Evolutionary conservation across 2,113 vertebrate genomes (phyloP).

Genomic region (Hippoglossus stenolepis): DNA sequence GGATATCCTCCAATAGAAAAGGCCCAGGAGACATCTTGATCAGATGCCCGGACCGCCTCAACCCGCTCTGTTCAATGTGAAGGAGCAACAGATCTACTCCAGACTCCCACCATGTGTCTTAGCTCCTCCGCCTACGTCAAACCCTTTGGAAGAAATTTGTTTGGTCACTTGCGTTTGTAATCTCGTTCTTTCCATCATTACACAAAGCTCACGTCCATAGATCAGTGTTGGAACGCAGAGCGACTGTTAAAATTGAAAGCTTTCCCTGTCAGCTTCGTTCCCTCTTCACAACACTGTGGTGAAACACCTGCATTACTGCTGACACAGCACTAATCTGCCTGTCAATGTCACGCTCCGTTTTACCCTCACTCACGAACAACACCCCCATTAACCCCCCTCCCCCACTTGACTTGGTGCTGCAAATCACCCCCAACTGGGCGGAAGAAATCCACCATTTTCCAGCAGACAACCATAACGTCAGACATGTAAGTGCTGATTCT

Average conservation of each 20-base stretch:
- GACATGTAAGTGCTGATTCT: background rate
- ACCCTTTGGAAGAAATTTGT: background rate
- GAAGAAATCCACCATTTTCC: background rate
- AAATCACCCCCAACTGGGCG: background rate
- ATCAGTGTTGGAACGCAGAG: background rate
- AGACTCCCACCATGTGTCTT: background rate
- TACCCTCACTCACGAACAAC: background rate
- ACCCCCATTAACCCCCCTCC: background rate
- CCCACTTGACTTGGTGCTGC: too few relatives aligned
- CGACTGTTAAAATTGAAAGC: background rate
- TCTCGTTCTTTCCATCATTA: background rate
- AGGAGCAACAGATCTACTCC: background rate
- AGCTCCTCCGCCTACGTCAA: background rate
- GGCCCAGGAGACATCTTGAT: background rate
- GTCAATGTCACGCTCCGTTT: background rate
- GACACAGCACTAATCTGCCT: slow-evolving; percentile 4
- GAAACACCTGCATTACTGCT: background rate
- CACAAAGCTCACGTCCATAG: background rate
- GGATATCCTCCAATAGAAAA: background rate
- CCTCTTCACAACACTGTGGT: background rate
- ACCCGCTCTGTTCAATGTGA: background rate
- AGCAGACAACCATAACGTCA: background rate
- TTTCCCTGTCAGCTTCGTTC: background rate
- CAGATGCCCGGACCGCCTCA: background rate
- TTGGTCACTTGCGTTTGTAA: background rate